phyloP scores from a whole-genome alignment of 2,888 invertebrate species.

The Incurvaria masculella region DNA sequence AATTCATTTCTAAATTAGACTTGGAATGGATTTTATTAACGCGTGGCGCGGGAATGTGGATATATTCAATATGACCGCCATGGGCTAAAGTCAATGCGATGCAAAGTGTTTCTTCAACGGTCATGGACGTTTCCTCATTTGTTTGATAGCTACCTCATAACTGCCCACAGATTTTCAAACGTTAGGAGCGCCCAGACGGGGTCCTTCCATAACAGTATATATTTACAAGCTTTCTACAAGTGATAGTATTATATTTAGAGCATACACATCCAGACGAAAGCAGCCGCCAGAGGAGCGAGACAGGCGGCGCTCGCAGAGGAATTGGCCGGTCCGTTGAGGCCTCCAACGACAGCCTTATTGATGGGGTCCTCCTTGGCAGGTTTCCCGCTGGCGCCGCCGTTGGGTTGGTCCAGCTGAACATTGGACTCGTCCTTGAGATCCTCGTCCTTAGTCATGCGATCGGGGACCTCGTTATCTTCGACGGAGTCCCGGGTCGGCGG shows the following conservation, averaged over 20 bases:
- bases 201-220: not conserved
- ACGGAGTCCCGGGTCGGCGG: constrained; percentile 51
- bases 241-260: not conserved
- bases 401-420: not conserved
- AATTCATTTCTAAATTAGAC: not conserved
- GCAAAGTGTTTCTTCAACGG: no score
- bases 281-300: not conserved
- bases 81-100: no score
- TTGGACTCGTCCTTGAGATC: not conserved
- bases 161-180: no score
- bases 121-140: no score
- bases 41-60: not conserved
- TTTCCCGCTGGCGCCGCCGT: constrained; percentile 24
- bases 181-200: not conserved
- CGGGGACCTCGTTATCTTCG: constrained; percentile 38
- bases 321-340: constrained; percentile 29
- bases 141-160: no score
- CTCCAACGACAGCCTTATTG: constrained; percentile 34
- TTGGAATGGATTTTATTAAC: not conserved
- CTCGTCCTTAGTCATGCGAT: not conserved
- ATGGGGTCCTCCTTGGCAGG: constrained; percentile 35
- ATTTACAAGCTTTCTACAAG: not conserved
- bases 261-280: not conserved
- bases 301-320: constrained; percentile 22
- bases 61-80: no score